phyloP scores from a whole-genome alignment of 1,140 invertebrate species.

The Pectinophora gossypiella region DNA sequence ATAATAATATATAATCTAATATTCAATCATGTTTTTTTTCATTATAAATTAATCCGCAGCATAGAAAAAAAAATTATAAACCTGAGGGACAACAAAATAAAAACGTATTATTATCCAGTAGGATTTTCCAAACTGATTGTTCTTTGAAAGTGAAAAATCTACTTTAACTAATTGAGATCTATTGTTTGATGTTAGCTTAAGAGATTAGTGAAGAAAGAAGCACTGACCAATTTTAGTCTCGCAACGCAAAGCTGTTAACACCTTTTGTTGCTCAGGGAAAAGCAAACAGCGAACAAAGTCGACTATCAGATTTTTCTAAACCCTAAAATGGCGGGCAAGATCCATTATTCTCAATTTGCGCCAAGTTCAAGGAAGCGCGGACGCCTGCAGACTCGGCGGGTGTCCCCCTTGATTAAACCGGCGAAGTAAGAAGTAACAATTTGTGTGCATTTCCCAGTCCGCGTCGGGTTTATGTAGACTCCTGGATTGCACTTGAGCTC shows the following conservation, averaged over 20 bases:
- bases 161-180: too few species aligned
- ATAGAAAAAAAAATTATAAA: too few species aligned
- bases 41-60: too few species aligned
- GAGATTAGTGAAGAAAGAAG: too few species aligned
- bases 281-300: background rate
- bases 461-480: constrained; percentile 23
- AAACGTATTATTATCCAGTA: too few species aligned
- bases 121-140: too few species aligned
- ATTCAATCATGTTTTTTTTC: too few species aligned
- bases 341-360: constrained; percentile 73
- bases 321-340: constrained; percentile 48
- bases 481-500: constrained; percentile 38
- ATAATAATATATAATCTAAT: too few species aligned
- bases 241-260: background rate
- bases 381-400: constrained; percentile 54
- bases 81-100: too few species aligned
- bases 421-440: constrained; percentile 60
- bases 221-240: background rate
- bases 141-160: too few species aligned
- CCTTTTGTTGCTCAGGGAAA: background rate
- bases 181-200: too few species aligned
- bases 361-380: constrained; percentile 50
- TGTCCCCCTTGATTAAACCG: constrained; percentile 72
- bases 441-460: constrained; percentile 44
- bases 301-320: constrained; percentile 32